Conservation (phyloP, 2,888 invertebrate genomes). For the Cerastoderma edule region DNA sequence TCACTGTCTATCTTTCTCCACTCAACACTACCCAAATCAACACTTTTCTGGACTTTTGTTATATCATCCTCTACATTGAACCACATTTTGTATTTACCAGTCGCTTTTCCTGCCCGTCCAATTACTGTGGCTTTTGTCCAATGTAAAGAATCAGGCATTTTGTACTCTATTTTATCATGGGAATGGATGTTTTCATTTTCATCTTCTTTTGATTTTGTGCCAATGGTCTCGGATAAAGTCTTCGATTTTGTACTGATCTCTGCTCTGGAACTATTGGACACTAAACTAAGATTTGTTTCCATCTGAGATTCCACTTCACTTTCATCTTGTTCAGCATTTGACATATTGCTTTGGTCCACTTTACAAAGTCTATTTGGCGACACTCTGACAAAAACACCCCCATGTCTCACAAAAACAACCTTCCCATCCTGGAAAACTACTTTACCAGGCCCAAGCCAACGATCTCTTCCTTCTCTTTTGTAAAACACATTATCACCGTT, state of each 20-base stretch:
- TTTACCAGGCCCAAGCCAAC: constrained; percentile 56
- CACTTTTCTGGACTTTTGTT: constrained; percentile 1
- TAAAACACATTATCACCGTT: constrained; percentile 62
- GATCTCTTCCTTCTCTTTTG: constrained; percentile 54
- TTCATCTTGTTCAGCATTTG: not conserved
- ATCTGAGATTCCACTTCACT: not conserved
- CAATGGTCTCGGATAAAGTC: not conserved
- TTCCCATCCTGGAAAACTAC: constrained; percentile 67
- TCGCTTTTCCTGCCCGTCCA: constrained; percentile 44
- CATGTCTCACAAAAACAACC: constrained; percentile 63
- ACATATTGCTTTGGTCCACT: too few relatives aligned
- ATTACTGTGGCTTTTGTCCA: constrained; percentile 40
- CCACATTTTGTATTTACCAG: constrained; percentile 44
- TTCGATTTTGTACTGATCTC: not conserved
- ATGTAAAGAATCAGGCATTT: constrained; percentile 23
- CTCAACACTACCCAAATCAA: not conserved
- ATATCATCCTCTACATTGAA: constrained; percentile 36
- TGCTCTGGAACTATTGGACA: not conserved
- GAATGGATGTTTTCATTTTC: too few relatives aligned
- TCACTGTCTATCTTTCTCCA: too few relatives aligned
- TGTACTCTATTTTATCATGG: constrained; percentile 42
- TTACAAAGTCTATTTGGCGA: constrained; percentile 60
- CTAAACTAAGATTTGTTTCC: too few relatives aligned
- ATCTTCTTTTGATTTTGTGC: constrained; percentile 20
- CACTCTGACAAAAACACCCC: constrained; percentile 61